These are phyloP conservation scores for Amyelois transitella DNA, from an alignment of 1,140 invertebrate genomes.

Conservation along the genomic window DNA sequence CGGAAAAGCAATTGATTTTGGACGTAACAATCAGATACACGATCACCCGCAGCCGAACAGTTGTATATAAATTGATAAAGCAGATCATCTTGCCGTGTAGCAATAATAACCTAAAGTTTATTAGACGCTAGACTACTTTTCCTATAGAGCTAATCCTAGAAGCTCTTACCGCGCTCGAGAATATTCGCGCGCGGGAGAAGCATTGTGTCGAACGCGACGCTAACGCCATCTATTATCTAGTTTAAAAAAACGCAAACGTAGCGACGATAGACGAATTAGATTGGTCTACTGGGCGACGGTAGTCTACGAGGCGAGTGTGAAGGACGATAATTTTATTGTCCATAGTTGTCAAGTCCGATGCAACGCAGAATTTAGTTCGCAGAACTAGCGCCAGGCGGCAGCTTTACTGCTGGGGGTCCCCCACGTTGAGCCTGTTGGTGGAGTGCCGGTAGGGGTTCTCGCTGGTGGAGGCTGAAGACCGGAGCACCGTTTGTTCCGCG, in stretches of 20 bases:
- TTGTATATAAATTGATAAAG: background rate
- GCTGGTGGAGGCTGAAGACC: constrained; percentile 25
- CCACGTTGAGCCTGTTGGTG: constrained; percentile 25
- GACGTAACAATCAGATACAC: constrained; percentile 11
- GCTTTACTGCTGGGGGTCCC: constrained; percentile 19
- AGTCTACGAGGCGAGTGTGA: background rate
- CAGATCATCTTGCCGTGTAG: background rate
- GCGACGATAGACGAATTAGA: too few species aligned
- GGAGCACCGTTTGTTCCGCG: constrained; percentile 14
- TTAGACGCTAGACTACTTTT: constrained; percentile 25
- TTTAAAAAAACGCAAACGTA: too few species aligned
- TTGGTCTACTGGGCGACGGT: too few species aligned
- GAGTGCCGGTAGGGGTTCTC: constrained; percentile 31
- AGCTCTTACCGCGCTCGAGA: background rate
- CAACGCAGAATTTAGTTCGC: background rate
- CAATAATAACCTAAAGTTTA: constrained; percentile 10
- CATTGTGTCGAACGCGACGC: too few species aligned
- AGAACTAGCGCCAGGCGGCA: background rate
- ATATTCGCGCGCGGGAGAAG: background rate
- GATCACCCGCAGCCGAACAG: background rate
- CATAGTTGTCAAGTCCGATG: background rate
- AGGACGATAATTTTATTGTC: background rate
- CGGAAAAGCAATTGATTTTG: constrained; percentile 12
- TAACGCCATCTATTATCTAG: too few species aligned
- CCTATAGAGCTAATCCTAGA: constrained; percentile 30